Conservation (phyloP, 2,113 vertebrate genomes). For the Martes martes region DNA sequence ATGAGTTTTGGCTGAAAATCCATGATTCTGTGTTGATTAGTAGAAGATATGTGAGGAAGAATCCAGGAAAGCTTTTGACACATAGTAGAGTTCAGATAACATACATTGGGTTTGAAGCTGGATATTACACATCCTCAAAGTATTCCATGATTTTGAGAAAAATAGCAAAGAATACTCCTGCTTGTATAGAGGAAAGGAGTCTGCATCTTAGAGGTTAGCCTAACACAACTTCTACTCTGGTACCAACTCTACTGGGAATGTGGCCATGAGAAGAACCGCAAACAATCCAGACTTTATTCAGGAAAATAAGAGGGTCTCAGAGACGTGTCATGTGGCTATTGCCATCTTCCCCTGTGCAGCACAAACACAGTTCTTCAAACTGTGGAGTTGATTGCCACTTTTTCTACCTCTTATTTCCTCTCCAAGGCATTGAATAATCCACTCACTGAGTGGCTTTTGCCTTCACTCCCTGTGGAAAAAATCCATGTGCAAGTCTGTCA, state of each 20-base stretch:
- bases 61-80: background rate
- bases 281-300: background rate
- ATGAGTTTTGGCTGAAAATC: background rate
- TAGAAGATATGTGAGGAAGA: background rate
- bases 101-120: background rate
- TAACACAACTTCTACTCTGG: background rate
- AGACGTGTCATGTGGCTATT: fast-evolving
- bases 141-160: background rate
- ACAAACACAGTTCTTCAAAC: background rate
- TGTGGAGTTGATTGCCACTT: background rate
- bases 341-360: background rate
- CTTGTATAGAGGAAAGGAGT: background rate
- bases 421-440: background rate
- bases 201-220: background rate
- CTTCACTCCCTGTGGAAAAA: background rate
- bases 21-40: background rate
- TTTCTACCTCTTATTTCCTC: background rate
- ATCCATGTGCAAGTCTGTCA: background rate
- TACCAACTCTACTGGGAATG: background rate
- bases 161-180: background rate
- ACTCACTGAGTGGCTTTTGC: background rate
- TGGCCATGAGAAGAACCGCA: background rate
- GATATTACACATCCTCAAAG: background rate
- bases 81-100: background rate
- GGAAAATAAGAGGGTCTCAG: background rate